Evolutionary conservation across 2,888 invertebrate genomes (phyloP).

Genomic region (Callyntrura guangdongensis): DNA sequence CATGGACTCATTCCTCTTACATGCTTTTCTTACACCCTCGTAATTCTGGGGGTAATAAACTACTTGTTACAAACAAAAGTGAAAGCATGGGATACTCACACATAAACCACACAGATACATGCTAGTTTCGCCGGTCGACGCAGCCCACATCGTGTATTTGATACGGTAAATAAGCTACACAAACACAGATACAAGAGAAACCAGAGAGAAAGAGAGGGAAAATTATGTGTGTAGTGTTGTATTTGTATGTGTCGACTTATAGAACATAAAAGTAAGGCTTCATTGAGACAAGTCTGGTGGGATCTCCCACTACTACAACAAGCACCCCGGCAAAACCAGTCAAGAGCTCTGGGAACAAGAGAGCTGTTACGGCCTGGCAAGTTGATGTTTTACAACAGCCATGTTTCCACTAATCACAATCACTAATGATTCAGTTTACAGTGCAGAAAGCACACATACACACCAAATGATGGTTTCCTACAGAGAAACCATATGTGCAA

Average conservation of each 20-base stretch:
- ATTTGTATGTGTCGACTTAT: neutral
- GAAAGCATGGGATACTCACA: slow-evolving; percentile 40
- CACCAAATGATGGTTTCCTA: too few relatives aligned
- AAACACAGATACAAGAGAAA: slow-evolving; percentile 15
- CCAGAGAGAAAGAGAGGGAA: slow-evolving; percentile 5
- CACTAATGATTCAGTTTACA: slow-evolving; percentile 49
- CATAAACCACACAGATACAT: neutral
- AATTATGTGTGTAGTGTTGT: slow-evolving; percentile 28
- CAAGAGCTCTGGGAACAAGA: slow-evolving; percentile 21
- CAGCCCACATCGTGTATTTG: slow-evolving; percentile 26
- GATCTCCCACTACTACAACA: neutral
- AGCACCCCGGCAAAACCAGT: neutral
- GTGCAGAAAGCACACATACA: neutral
- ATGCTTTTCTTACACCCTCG: slow-evolving; percentile 6
- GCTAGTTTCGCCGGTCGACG: neutral
- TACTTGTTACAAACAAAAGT: slow-evolving; percentile 37
- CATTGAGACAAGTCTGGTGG: slow-evolving; percentile 8
- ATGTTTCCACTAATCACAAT: slow-evolving; percentile 40
- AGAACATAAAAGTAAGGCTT: slow-evolving; percentile 8
- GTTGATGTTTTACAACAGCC: slow-evolving; percentile 41
- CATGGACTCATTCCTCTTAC: neutral
- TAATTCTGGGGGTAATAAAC: slow-evolving; percentile 22
- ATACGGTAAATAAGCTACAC: slow-evolving; percentile 37
- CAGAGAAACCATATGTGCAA: neutral
- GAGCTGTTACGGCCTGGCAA: slow-evolving; percentile 7